Conservation (phyloP, 2,888 invertebrate species). For the Patella ulyssiponensis region DNA sequence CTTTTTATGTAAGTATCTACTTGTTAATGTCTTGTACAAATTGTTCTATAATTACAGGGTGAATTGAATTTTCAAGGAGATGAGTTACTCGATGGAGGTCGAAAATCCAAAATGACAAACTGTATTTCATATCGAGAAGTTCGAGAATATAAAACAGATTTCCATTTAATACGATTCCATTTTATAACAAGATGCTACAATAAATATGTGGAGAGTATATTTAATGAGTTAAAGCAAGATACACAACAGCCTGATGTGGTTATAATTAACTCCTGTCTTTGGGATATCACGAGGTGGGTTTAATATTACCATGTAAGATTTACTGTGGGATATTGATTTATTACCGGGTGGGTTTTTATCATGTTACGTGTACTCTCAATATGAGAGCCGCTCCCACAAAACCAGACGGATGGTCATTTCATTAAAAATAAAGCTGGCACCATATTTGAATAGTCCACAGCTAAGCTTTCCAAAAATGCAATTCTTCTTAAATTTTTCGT, state of each 20-base stretch:
- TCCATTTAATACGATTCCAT: conserved; percentile 67
- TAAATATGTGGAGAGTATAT: conserved; percentile 67
- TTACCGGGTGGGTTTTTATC: too few relatives aligned
- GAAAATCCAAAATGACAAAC: conserved; percentile 61
- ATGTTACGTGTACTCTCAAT: too few relatives aligned
- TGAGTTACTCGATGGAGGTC: conserved; percentile 66
- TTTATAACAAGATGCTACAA: conserved; percentile 73
- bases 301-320: neutral
- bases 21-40: too few relatives aligned
- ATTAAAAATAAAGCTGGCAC: too few relatives aligned
- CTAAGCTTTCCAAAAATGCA: too few relatives aligned
- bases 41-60: conserved; percentile 51
- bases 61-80: conserved; percentile 70
- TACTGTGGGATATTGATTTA: neutral
- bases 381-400: too few relatives aligned
- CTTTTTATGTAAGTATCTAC: too few relatives aligned
- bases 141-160: conserved; percentile 64
- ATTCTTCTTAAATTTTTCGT: too few relatives aligned
- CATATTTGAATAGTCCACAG: too few relatives aligned
- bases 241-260: conserved; percentile 72
- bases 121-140: conserved; percentile 72
- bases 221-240: conserved; percentile 63
- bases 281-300: conserved; percentile 73
- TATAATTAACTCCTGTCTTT: conserved; percentile 74
- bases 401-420: too few relatives aligned